A percentile compares a stretch with the other conserved stretches of the same genome.
phyloP scores from a whole-genome alignment of 1,140 invertebrate species.

The Wasmannia auropunctata region DNA sequence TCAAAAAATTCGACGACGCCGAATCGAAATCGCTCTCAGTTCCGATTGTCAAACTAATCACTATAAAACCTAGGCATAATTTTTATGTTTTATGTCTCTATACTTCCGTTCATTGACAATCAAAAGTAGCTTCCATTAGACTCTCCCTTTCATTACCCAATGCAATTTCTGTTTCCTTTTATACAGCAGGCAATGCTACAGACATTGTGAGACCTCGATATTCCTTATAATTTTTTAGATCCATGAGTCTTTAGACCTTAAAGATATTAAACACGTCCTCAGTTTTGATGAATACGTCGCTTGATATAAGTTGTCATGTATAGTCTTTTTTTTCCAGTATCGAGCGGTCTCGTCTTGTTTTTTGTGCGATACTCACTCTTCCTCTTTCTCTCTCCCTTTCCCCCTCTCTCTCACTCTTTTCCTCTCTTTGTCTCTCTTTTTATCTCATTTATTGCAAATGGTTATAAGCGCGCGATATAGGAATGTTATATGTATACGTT shows the following conservation, averaged over 20 bases:
- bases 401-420: too few species aligned
- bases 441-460: not conserved
- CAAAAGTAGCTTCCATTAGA: not conserved
- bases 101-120: not conserved
- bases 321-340: not conserved
- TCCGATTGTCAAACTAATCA: constrained; percentile 9
- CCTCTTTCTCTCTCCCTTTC: not conserved
- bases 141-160: not conserved
- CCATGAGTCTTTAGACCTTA: not conserved
- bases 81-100: not conserved
- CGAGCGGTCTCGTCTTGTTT: not conserved
- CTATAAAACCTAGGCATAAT: not conserved
- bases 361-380: not conserved
- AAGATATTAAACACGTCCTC: not conserved
- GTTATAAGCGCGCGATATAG: not conserved
- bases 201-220: not conserved
- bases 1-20: constrained; percentile 53
- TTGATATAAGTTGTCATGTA: too few species aligned
- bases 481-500: not conserved
- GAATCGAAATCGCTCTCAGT: constrained; percentile 14
- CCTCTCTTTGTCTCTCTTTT: not conserved
- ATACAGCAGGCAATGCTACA: not conserved
- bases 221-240: not conserved
- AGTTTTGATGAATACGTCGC: not conserved
- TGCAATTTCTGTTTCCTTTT: not conserved